These are phyloP conservation scores for Scaptomyza reducta DNA, from an alignment of 2,888 invertebrate genomes.

Conservation along the genomic window DNA sequence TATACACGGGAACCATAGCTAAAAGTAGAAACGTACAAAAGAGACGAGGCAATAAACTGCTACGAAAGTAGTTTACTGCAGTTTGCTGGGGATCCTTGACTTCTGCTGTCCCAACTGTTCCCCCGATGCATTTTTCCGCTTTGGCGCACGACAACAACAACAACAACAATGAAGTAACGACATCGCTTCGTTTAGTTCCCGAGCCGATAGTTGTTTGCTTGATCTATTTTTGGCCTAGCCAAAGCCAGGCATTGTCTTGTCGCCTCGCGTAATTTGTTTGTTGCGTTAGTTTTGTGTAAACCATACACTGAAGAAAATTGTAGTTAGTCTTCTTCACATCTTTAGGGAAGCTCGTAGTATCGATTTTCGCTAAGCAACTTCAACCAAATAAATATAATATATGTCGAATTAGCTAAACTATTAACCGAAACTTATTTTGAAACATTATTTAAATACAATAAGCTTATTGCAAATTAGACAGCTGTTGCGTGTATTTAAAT, in stretches of 20 bases:
- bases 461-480: neutral
- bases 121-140: conserved; percentile 57
- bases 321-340: neutral
- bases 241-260: conserved; percentile 64
- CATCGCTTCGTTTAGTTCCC: conserved; percentile 44
- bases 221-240: conserved; percentile 71
- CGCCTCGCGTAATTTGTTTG: conserved; percentile 79
- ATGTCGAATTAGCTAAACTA: too few relatives aligned
- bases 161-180: conserved; percentile 37
- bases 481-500: neutral
- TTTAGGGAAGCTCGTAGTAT: too few relatives aligned
- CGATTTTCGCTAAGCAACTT: too few relatives aligned
- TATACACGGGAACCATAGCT: conserved; percentile 38
- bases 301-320: conserved; percentile 51
- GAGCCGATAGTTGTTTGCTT: conserved; percentile 63
- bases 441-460: too few relatives aligned
- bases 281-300: conserved; percentile 64
- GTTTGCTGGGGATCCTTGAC: conserved; percentile 82
- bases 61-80: conserved; percentile 80
- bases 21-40: conserved; percentile 62
- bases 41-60: conserved; percentile 73
- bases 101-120: conserved; percentile 24
- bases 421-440: neutral
- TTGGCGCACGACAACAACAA: conserved; percentile 75
- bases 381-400: too few relatives aligned